These are phyloP conservation scores for Platichthys flesus DNA, from an alignment of 2,113 vertebrate genomes.

Conservation along the genomic window DNA sequence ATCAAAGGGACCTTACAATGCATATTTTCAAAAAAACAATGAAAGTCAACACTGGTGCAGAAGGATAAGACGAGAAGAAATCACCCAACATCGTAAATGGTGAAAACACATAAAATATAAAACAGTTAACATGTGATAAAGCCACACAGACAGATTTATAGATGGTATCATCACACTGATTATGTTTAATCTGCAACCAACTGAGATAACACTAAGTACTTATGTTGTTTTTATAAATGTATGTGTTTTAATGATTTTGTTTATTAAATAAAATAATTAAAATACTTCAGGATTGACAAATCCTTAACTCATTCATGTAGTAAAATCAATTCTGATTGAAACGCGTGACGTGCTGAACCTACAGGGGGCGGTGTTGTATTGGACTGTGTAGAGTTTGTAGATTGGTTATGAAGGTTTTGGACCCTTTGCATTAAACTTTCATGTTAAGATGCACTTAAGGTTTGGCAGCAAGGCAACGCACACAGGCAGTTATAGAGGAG, in stretches of 20 bases:
- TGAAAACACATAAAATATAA: neutral
- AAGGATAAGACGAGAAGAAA: neutral
- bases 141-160: neutral
- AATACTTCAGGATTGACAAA: too few relatives aligned
- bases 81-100: neutral
- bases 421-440: constrained; percentile 19
- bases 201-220: too few relatives aligned
- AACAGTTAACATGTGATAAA: neutral
- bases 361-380: neutral
- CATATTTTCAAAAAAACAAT: neutral
- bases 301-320: too few relatives aligned
- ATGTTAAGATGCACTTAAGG: constrained; percentile 78
- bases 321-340: too few relatives aligned
- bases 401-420: constrained; percentile 19
- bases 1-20: neutral
- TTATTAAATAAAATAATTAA: too few relatives aligned
- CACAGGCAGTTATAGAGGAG: too few relatives aligned
- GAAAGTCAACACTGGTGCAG: neutral
- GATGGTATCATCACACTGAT: neutral
- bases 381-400: neutral
- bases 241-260: too few relatives aligned
- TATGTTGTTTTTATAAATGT: too few relatives aligned
- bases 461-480: constrained; percentile 73
- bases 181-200: neutral
- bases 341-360: neutral